Conservation (phyloP, 2,888 invertebrate genomes). For the Ichneumoninae sp. region DNA sequence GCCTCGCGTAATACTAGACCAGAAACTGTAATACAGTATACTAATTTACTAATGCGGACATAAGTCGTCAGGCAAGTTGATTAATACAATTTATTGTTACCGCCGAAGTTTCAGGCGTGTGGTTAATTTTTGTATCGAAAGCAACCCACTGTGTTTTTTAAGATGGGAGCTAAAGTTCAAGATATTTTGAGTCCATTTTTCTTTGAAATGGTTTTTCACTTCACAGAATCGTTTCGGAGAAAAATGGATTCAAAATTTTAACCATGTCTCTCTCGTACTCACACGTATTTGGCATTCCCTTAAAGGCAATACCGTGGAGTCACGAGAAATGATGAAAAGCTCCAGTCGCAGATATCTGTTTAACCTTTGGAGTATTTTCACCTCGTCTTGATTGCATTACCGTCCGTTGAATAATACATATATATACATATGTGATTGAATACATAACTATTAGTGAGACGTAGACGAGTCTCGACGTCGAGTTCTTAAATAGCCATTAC, state of each 20-base stretch:
- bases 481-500: neutral
- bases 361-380: neutral
- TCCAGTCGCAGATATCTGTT: neutral
- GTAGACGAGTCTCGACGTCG: neutral
- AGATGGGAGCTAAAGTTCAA: no score
- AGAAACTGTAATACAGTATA: neutral
- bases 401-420: neutral
- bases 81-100: neutral
- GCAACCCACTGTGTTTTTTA: neutral
- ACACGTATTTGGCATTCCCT: no score
- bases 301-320: no score
- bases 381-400: neutral
- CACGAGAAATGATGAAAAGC: neutral
- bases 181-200: no score
- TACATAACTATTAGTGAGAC: neutral
- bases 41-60: constrained; percentile 10
- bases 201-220: no score
- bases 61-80: neutral
- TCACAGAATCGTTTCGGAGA: no score
- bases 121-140: neutral
- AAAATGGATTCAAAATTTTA: no score
- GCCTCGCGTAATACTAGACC: neutral
- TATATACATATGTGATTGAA: neutral
- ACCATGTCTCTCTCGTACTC: no score
- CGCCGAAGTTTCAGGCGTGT: neutral